Evolutionary conservation across 2,888 invertebrate genomes (phyloP).

Genomic region (Ormyrus pomaceus): DNA sequence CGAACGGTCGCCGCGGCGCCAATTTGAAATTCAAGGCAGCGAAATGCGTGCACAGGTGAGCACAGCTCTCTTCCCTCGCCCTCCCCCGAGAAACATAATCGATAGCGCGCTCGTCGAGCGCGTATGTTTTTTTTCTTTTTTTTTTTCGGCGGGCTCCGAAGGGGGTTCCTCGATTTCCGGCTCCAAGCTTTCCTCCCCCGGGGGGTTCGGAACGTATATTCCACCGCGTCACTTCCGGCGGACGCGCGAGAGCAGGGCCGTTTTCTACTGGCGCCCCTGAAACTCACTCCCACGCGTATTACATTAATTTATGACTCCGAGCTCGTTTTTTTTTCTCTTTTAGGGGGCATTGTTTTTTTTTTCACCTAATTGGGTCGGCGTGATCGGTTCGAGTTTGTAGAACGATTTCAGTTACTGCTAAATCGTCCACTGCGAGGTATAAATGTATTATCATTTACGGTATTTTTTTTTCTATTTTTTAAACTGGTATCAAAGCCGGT

Average conservation of each 20-base stretch:
- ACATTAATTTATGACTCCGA: conserved; percentile 45
- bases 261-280: conserved; percentile 6
- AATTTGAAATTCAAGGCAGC: conserved; percentile 36
- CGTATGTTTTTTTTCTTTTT: not conserved
- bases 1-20: not conserved
- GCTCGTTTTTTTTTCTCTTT: not conserved
- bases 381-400: conserved; percentile 19
- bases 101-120: conserved; percentile 2
- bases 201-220: conserved; percentile 61
- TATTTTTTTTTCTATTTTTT: too few relatives aligned
- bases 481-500: too few relatives aligned
- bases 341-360: conserved; percentile 9
- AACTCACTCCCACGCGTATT: conserved; percentile 47
- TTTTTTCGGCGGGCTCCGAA: not conserved
- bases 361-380: conserved; percentile 45
- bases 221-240: conserved; percentile 71
- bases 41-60: conserved; percentile 32
- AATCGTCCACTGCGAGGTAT: too few relatives aligned
- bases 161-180: conserved; percentile 63
- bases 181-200: conserved; percentile 57
- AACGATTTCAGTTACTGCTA: too few relatives aligned
- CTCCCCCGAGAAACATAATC: conserved; percentile 28
- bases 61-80: not conserved
- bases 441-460: too few relatives aligned
- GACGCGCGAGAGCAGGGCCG: conserved; percentile 57